Evolutionary conservation across 2,797 vertebrate genomes (phyloP), one percentile per base, ranked within the genome.

Genomic region (Bucorvus abyssinicus): DNA sequence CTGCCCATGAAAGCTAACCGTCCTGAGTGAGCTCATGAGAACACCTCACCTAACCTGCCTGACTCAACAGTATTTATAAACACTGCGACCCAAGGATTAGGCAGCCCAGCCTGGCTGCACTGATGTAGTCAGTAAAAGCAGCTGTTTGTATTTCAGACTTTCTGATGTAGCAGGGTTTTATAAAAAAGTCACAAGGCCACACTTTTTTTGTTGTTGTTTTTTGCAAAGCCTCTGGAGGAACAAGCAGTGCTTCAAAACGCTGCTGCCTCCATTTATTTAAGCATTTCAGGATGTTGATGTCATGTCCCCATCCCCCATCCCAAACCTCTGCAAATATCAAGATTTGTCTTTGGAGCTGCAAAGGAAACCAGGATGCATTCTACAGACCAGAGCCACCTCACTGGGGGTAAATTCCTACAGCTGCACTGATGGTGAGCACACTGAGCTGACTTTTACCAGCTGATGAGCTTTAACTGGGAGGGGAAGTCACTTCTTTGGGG

Each of bases 41-140:
- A 90, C 93, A 93, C 77, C 84, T 56, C 63, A 94, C 89, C 91
- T 90, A 95, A 92, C 91, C 93, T 94, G 94, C 68, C 67, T 90
- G 69, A 84, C 78, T 91, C 68, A 89, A 42, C 40, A 38, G 73
- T 67, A 34, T 93, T 92, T 95, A 88, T 82, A 89, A 88, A 73
- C 77, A 40, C 52, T 55, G 79, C 77, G 84, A 52, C 40, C 38
- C 80, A 36, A 80, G 93, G 87, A 91, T 91, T 96, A 91, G 83
- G 85, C 82, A 78, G 84, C 82, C 55, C 61, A 69, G 78, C 14
- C 34, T 4, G 1, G 36, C 74, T 91, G 56, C 40, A 11, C 60
- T 63, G 70, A 56, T 74, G 30, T 11, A 79, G 63, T 93, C 88
- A 68, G 44, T 79, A n/a, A 94, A 94, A 80, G 68, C 77, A 85